Evolutionary conservation across 92 coral and sea anemone genomes (phyloP).

Genomic region (Micromussa lordhowensis): DNA sequence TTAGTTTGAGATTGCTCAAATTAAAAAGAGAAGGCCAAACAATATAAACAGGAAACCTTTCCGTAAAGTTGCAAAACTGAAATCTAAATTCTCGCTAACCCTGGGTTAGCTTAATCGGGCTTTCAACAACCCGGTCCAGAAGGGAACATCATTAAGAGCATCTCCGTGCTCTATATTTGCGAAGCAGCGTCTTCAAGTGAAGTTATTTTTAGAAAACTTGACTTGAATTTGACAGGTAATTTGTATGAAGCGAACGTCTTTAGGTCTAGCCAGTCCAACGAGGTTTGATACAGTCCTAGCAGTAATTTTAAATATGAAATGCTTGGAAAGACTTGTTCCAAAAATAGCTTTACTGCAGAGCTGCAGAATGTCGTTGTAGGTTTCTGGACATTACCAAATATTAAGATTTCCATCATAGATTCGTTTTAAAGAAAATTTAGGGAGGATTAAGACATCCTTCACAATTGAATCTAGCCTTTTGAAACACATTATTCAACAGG

Average conservation of each 20-base stretch:
- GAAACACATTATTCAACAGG: background rate
- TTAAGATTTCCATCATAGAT: background rate
- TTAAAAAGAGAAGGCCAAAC: too few species aligned
- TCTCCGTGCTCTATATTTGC: background rate
- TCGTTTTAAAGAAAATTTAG: background rate
- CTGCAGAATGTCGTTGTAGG: background rate
- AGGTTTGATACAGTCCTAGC: too few species aligned
- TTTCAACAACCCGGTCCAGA: too few species aligned
- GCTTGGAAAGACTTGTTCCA: background rate
- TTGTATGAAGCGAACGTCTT: background rate
- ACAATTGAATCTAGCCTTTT: background rate
- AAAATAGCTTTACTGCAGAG: background rate
- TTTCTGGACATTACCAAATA: background rate
- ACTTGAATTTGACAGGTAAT: background rate
- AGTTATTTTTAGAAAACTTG: background rate
- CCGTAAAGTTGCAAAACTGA: too few species aligned
- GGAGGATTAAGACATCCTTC: background rate
- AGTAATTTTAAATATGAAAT: too few species aligned
- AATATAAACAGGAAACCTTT: too few species aligned
- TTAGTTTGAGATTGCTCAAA: too few species aligned
- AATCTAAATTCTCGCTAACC: too few species aligned
- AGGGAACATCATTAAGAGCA: background rate
- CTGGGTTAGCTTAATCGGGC: too few species aligned
- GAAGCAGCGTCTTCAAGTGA: background rate
- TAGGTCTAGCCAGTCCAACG: background rate